Base-by-base conservation (phyloP, 2,113 vertebrate genomes). In the Scatophagus argus region DNA sequence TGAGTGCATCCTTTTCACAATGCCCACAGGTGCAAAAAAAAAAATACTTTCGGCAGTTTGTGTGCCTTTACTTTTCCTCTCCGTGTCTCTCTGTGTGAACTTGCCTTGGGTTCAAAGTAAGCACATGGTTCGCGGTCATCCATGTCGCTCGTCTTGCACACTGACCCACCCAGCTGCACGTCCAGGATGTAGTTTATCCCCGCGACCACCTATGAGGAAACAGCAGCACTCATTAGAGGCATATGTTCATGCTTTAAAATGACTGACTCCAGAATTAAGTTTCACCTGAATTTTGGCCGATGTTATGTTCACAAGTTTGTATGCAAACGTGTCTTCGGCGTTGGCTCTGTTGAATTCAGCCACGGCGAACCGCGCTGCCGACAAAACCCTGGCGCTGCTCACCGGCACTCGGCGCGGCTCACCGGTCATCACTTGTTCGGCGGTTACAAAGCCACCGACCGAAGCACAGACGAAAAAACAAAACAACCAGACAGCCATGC, bases 161-260 rank as follows among this genome's bases (percentile, higher is more conserved):
- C 3, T 2, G 73, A 67, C 7, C 54, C 65, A 23, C 49, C 79
- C 29, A 90, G 63, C 31, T 51, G 34, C 62, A 83, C 8, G 0
- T 86, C 81, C 49, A 89, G 70, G 56, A 88, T 85, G 79, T 83
- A 92, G n/a, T 90, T 86, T 43, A 84, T 47, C 12, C 87, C 86
- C 0, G 65, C 66, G 6, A 87, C 86, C 16, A 86, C 8, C 91
- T 91, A 5, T n/a, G 21, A 54, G 12, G 16, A 41, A 47, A 36
- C 2, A 27, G 10, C 23, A 49, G 1, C 14, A 16, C 2, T 54
- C 29, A 34, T 19, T 12, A 1, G 4, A 19, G 4, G 2, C 16
- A 19, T 43, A 1, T 38, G 14, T 17, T 11, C n/a, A 41, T n/a
- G 21, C 5, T 12, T 38, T 29, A 5, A 39, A 6, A 13, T 16